Conservation (phyloP, 2,888 invertebrate species). For the Phyllotreta striolata region DNA sequence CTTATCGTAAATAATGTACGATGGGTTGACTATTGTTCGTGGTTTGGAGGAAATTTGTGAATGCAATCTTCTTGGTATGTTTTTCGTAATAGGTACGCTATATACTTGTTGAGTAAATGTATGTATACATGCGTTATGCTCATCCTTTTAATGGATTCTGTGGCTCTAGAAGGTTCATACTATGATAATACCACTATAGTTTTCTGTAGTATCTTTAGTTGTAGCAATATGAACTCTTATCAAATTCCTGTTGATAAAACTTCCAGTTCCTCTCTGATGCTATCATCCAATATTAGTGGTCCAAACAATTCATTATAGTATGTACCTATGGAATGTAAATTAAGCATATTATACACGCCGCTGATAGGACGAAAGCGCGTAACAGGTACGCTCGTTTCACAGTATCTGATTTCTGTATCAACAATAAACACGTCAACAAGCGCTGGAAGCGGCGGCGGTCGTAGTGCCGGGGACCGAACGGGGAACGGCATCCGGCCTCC, state of each 20-base stretch:
- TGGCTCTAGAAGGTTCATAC: too few species aligned
- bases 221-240: neutral
- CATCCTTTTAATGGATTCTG: too few species aligned
- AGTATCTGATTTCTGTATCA: slow-evolving; percentile 14
- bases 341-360: neutral
- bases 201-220: neutral
- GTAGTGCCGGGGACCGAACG: slow-evolving; percentile 2
- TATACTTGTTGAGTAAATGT: too few species aligned
- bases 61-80: slow-evolving; percentile 20
- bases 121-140: neutral
- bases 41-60: slow-evolving; percentile 37
- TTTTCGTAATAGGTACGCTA: neutral
- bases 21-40: slow-evolving; percentile 35
- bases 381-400: slow-evolving; percentile 13
- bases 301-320: neutral
- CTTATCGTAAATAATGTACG: slow-evolving; percentile 58
- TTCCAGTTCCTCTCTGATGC: neutral
- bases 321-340: too few species aligned
- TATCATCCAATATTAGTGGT: neutral
- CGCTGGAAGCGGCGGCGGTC: slow-evolving; percentile 12
- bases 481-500: slow-evolving; percentile 17
- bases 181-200: too few species aligned
- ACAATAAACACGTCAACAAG: slow-evolving; percentile 16
- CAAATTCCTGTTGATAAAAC: neutral
- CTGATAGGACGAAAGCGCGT: slow-evolving; percentile 8